phyloP scores from a whole-genome alignment of 2,113 vertebrate species.

The Onychostoma macrolepis region DNA sequence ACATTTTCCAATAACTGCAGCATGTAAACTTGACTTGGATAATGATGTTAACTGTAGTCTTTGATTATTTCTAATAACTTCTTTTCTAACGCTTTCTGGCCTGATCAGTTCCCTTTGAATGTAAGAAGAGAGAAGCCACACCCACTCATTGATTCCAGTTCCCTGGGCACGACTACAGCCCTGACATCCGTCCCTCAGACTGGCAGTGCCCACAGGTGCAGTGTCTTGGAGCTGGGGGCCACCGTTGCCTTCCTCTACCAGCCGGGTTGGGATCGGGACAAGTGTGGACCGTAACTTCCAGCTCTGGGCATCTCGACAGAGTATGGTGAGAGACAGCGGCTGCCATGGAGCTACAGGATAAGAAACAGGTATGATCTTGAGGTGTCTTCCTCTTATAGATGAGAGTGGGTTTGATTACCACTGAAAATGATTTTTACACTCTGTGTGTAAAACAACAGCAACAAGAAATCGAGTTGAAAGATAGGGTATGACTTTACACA shows the following conservation, averaged over 20 bases:
- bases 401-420: conserved; percentile 4
- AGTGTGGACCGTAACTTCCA: conserved; percentile 61
- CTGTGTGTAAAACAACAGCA: background rate
- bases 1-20: background rate
- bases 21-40: background rate
- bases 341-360: conserved; percentile 88
- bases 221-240: conserved; percentile 57
- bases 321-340: conserved; percentile 79
- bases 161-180: background rate
- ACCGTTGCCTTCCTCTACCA: conserved; percentile 50
- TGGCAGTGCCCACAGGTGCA: conserved; percentile 62
- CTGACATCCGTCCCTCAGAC: conserved; percentile 56
- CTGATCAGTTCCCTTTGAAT: conserved; percentile 32
- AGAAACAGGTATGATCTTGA: conserved; percentile 80
- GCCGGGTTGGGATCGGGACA: conserved; percentile 39
- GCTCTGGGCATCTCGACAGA: conserved; percentile 67
- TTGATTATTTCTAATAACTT: background rate
- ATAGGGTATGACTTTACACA: background rate
- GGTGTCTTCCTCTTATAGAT: conserved; percentile 19
- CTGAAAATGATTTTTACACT: background rate
- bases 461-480: background rate
- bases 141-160: background rate
- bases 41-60: background rate
- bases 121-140: conserved; percentile 20
- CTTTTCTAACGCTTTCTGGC: background rate